Conservation (phyloP, 2,797 vertebrate genomes). For the Anas capensis region DNA sequence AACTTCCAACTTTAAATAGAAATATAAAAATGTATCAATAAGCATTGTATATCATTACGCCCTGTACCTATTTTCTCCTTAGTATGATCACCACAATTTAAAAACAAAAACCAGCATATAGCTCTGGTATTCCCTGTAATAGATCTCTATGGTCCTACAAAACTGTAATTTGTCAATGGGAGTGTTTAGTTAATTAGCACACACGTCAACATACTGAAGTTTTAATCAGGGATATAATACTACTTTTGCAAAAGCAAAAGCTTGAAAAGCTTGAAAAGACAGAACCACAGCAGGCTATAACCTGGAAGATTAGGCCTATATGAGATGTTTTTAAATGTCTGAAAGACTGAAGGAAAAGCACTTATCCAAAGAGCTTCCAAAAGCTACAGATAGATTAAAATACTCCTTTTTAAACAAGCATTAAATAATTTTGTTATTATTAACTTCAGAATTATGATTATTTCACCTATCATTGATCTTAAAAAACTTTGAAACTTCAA, state of each 20-base stretch:
- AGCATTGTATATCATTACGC: not conserved
- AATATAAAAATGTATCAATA: not conserved
- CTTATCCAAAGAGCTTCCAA: not conserved
- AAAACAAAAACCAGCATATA: not conserved
- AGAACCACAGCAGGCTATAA: not conserved
- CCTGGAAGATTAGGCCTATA: not conserved
- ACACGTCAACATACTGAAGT: not conserved
- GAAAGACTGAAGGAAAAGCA: not conserved
- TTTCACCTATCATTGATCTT: not conserved
- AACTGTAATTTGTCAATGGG: not conserved
- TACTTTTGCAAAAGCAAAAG: not conserved
- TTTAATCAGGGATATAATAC: not conserved
- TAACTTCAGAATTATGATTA: not conserved
- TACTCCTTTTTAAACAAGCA: not conserved
- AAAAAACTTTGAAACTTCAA: not conserved
- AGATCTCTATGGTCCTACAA: not conserved
- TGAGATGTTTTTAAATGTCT: not conserved
- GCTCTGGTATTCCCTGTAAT: not conserved
- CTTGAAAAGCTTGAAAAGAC: not conserved
- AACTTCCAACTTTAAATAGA: not conserved
- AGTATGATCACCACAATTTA: not conserved
- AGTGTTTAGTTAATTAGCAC: not conserved
- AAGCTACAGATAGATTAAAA: not conserved
- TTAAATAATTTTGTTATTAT: not conserved
- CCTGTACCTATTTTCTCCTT: not conserved